Evolutionary conservation across 2,113 vertebrate genomes (phyloP).

Genomic region (Menidia beryllina): DNA sequence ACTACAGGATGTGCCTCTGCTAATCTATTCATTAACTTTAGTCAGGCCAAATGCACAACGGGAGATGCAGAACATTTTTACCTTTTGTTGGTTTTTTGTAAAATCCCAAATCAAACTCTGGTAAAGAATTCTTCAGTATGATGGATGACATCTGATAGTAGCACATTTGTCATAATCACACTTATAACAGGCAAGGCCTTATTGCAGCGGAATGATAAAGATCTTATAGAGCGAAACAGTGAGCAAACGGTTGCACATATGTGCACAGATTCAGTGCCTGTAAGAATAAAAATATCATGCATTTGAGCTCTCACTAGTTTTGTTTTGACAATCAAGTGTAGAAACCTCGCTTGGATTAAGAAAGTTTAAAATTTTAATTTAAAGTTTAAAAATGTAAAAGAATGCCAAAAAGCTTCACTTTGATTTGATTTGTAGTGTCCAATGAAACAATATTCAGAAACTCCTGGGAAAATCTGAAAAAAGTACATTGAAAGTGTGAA

Average conservation of each 20-base stretch:
- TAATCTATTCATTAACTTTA: not conserved
- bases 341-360: too few species aligned
- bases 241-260: too few species aligned
- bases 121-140: not conserved
- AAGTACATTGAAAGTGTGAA: too few species aligned
- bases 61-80: too few species aligned
- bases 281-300: not conserved
- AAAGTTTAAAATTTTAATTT: too few species aligned
- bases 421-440: not conserved
- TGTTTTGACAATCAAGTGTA: not conserved
- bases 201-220: too few species aligned
- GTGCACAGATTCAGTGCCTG: not conserved
- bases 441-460: not conserved
- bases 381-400: too few species aligned
- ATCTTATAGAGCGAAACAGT: too few species aligned
- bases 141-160: conserved; percentile 9
- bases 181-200: conserved; percentile 19
- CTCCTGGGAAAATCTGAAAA: not conserved
- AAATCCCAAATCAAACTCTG: not conserved
- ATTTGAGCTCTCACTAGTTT: not conserved
- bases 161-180: not conserved
- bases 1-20: not conserved
- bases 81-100: not conserved
- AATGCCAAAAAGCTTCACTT: not conserved
- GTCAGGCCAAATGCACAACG: too few species aligned